Evolutionary conservation across 1,140 invertebrate species (phyloP), one percentile per base, ranked within the genome.

Genomic region (Phymastichus coffea): DNA sequence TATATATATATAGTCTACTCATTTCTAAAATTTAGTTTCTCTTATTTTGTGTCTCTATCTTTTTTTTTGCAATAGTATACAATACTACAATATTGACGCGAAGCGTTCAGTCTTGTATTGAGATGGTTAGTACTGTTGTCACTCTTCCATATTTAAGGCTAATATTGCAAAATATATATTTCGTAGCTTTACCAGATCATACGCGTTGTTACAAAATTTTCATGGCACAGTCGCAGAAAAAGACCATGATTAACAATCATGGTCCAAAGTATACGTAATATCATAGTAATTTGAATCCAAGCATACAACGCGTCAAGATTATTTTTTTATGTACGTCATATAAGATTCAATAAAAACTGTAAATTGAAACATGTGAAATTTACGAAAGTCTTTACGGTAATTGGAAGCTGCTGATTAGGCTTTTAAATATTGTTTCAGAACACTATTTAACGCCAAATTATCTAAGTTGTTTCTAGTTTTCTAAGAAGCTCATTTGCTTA

Each of bases 71-170:
- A 58, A 25, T 46, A 52, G 22, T 44, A 65, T 57, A 35, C 33
- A 67, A 70, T 47, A 37, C 44, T 66, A 64, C 30, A 57, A n/a
- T 4, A 46, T 40, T 54, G 53, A 71, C 67, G 65, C 65, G 56
- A 71, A 65, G 66, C 63, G 63, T 52, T 75, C 72, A 75, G 72
- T 74, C 73, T 75, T 75, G 54, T 73, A 60, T 71, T 63, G 23
- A 33, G 25, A 28, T 57, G 52, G 35, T 37, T 61, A 38, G 43
- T 53, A 20, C 30, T 25, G 40, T 49, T 61, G n/a, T 56, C 12
- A 17, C 15, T 19, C 43, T 55, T 40, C 37, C n/a, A 17, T 17
- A 44, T 54, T n/a, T 58, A 58, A 58, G 43, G 40, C 47, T 30
- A 51, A 58, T 35, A 25, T 2, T 26, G 4, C 38, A 30, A 1